Base-by-base conservation (phyloP, 2,113 vertebrate species). In the Dasypus novemcinctus region DNA sequence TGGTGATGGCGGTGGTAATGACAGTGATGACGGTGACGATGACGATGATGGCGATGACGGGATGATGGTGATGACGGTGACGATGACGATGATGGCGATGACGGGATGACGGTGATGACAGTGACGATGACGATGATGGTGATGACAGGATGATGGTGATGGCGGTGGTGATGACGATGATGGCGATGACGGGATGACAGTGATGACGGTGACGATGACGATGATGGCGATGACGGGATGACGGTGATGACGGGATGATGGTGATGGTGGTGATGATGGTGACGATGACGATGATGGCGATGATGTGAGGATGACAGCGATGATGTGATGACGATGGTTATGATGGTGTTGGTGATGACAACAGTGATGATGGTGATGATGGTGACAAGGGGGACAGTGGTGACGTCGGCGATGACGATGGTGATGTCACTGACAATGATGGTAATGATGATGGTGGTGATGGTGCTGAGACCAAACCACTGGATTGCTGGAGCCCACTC, bases 211-310 rank as follows among this genome's bases (percentile, higher is more conserved):
- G 13, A 0, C 31, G 79, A 1, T 36, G 41, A 0, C 38, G 27
- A 0, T 61, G n/a, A 0, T 89, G n/a, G 0, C 46, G 63, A 0
- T 80, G n/a, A n/a, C n/a, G n/a, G n/a, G 27, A 1, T 43, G 36
- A 0, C 5, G 46, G 0, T 78, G 41, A 0, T 86, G 10, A 0
- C n/a, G 27, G 0, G 49, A 52, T 29, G 29, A 0, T n/a, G 18
- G 1, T 57, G 17, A 0, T 43, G 36, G 0, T 46, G 11, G 0
- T 23, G 31, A 0, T 49, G 13, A 0, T 38, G 23, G 0, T 36
- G 6, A 0, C 10, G 41, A 4, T 33, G n/a, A 2, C 69, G 10
- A 2, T 49, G 52, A 0, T 27, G 4, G 0, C 43, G 85, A 3
- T 33, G 36, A 11, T 54, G 13, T 4, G 64, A 46, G 5, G 87